Base-by-base conservation (phyloP, 2,113 vertebrate species). In the Nestor notabilis region DNA sequence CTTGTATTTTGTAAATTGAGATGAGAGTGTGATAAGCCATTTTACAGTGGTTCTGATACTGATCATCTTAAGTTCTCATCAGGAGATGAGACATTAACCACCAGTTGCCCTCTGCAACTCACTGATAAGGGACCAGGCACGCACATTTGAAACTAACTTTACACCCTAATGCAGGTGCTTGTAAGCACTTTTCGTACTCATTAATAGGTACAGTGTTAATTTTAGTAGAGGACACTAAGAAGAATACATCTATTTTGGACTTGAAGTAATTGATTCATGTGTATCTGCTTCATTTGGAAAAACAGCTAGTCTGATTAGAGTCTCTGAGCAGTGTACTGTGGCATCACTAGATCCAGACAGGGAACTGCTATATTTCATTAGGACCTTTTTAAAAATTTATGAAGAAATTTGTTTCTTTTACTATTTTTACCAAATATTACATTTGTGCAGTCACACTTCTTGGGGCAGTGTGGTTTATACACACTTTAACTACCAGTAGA, bases 41-140 rank as follows among this genome's bases (percentile, higher is more conserved):
- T 81, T 41, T 90, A 66, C 43, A 41, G 83, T 10, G 72, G n/a
- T 43, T 94, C 66, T 86, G 85, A 93, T 44, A 21, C 19, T 63
- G 70, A 71, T 94, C 70, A 50, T 65, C 53, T 41, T 21, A 29
- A 74, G 43, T 78, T 94, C 37, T 93, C 70, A 16, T 0, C 3
- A 9, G 70, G 33, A 80, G 55, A 91, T 79, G 86, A 93, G 83
- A 79, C 81, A 86, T 88, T 77, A 94, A 72, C 47, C 47, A 83
- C 68, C 71, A 47, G 31, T 76, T 90, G 75, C 58, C 72, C 77
- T 92, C 49, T 94, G 91, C 44, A 72, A 13, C 35, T 91, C 58
- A 18, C 60, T 87, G 96, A 91, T 89, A 91, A 96, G 52, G 7
- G 60, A 63, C 77, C 80, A 94, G 91, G 56, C 49, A 61, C 65